These are phyloP conservation scores for Omphaloscelis lunosa DNA, from an alignment of 2,888 invertebrate genomes.

Conservation along the genomic window DNA sequence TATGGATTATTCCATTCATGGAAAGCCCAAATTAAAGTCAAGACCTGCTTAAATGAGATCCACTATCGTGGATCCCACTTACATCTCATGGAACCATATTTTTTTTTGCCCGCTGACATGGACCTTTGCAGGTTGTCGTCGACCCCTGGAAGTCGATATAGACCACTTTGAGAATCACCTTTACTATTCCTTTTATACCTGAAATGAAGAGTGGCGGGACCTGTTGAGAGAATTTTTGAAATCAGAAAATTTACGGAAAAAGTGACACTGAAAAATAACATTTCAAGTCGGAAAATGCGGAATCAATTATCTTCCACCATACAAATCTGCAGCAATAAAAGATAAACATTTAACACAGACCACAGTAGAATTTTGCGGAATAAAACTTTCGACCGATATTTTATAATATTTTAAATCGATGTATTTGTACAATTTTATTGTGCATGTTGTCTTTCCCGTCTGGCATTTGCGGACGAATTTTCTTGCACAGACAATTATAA, in stretches of 20 bases:
- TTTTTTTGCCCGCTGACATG: no score
- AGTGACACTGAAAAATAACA: constrained; percentile 4
- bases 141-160: no score
- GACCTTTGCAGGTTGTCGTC: no score
- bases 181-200: neutral
- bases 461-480: neutral
- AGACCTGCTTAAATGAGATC: no score
- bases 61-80: no score
- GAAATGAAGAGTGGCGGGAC: neutral
- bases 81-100: no score
- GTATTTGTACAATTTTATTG: constrained; percentile 4
- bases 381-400: constrained; percentile 14
- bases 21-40: no score
- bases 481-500: no score
- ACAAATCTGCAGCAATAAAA: constrained; percentile 21
- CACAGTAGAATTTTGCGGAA: constrained; percentile 7
- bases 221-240: neutral
- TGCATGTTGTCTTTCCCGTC: neutral
- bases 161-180: no score
- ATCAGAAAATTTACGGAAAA: neutral
- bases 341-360: constrained; percentile 7
- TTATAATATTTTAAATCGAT: no score
- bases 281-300: constrained; percentile 11
- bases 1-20: no score
- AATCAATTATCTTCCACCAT: constrained; percentile 12